Percentiles rank a stretch among this genome's conserved stretches.
Conservation (phyloP, 2,113 vertebrate species). For the Hyaena hyaena region DNA sequence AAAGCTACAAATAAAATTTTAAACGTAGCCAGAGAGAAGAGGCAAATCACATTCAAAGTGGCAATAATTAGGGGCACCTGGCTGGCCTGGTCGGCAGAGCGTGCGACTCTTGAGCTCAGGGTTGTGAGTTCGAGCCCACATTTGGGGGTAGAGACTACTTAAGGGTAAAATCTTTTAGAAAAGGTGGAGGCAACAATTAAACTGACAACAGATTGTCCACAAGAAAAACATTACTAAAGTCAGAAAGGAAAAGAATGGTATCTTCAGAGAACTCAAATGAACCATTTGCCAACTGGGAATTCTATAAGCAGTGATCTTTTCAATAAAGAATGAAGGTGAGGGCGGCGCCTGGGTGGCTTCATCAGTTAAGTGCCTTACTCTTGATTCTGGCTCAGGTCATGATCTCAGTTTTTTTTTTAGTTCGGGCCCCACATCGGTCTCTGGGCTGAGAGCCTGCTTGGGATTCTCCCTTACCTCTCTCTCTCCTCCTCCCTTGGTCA, state of each 20-base stretch:
- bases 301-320: neutral
- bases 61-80: neutral
- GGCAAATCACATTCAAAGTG: neutral
- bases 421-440: too few relatives aligned
- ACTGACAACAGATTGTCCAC: neutral
- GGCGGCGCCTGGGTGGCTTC: too few relatives aligned
- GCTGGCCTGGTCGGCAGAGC: neutral
- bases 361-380: too few relatives aligned
- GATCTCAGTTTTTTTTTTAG: too few relatives aligned
- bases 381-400: too few relatives aligned
- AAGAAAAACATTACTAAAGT: neutral
- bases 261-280: slow-evolving; percentile 9
- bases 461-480: too few relatives aligned
- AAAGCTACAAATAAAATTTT: neutral
- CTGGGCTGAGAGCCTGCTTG: too few relatives aligned
- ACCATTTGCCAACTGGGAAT: neutral
- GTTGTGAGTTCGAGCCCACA: neutral
- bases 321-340: neutral
- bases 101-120: neutral
- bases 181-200: neutral
- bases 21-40: neutral
- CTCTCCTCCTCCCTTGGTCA: too few relatives aligned
- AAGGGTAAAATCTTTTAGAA: neutral
- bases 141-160: neutral
- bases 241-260: neutral